Conservation (phyloP, 2,888 invertebrate species). For the Sminthurides aquaticus region DNA sequence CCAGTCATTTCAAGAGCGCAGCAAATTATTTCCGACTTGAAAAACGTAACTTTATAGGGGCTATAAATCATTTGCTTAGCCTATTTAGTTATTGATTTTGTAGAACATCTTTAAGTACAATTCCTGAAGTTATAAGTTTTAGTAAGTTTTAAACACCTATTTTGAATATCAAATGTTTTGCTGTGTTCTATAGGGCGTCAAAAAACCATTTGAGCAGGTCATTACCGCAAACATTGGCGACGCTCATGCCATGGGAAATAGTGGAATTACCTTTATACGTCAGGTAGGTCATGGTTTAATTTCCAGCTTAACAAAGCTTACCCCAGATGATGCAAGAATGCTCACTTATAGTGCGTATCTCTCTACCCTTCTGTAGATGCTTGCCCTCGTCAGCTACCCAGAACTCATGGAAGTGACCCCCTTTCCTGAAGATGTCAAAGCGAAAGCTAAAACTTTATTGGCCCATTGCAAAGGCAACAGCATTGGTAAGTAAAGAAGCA, state of each 20-base stretch:
- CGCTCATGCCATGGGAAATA: constrained; percentile 95
- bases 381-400: constrained; percentile 71
- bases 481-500: constrained; percentile 53
- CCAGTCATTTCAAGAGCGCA: constrained; percentile 52
- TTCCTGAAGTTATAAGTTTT: too few relatives aligned
- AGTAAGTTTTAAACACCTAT: too few relatives aligned
- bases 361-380: constrained; percentile 53
- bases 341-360: too few relatives aligned
- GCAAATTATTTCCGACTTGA: constrained; percentile 53
- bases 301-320: neutral
- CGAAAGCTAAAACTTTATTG: constrained; percentile 61
- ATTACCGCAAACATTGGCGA: constrained; percentile 97
- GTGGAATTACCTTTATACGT: constrained; percentile 86
- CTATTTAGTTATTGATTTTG: too few relatives aligned
- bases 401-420: constrained; percentile 59
- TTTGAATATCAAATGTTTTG: too few relatives aligned
- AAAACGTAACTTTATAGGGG: constrained; percentile 42
- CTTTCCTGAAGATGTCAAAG: constrained; percentile 77
- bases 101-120: too few relatives aligned
- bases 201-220: constrained; percentile 84
- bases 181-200: constrained; percentile 65
- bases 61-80: too few relatives aligned
- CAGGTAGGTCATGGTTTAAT: constrained; percentile 57
- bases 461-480: constrained; percentile 67
- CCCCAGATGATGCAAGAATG: too few relatives aligned